Conservation (phyloP, 2,888 invertebrate species). For the Drosophila paucipuncta region DNA sequence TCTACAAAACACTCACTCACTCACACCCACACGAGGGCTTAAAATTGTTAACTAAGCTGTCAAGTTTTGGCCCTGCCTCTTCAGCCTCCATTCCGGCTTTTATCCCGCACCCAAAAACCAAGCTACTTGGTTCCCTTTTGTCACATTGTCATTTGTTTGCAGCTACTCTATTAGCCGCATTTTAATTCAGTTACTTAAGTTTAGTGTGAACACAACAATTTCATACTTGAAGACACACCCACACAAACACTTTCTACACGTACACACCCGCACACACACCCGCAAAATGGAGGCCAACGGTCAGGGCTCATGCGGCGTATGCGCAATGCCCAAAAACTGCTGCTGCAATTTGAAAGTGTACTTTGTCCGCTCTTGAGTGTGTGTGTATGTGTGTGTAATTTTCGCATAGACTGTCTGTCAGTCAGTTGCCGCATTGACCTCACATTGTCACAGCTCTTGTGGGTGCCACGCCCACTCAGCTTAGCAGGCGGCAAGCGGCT, state of each 20-base stretch:
- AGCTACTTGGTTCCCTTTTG: constrained; percentile 18
- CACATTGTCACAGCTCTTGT: constrained; percentile 65
- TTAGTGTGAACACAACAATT: constrained; percentile 80
- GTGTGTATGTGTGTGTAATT: constrained; percentile 21
- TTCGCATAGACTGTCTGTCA: constrained; percentile 45
- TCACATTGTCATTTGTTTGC: constrained; percentile 68
- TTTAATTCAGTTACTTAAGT: constrained; percentile 81
- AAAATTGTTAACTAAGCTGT: constrained; percentile 59
- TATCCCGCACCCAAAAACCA: neutral
- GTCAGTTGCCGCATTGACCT: constrained; percentile 76
- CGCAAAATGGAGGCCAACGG: neutral
- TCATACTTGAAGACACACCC: constrained; percentile 65
- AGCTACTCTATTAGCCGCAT: constrained; percentile 80
- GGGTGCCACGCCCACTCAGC: constrained; percentile 20
- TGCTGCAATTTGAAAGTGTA: constrained; percentile 71
- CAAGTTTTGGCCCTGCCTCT: constrained; percentile 26
- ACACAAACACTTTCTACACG: constrained; percentile 6
- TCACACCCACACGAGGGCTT: constrained; percentile 27
- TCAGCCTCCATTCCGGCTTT: too few relatives aligned
- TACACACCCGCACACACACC: constrained; percentile 5
- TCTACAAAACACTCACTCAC: neutral
- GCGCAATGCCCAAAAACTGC: constrained; percentile 60
- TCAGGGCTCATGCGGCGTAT: constrained; percentile 47
- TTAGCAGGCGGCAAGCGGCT: constrained; percentile 3
- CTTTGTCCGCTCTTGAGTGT: constrained; percentile 39